These are phyloP conservation scores for Gymnopithys bicolor DNA, from an alignment of 2,797 vertebrate genomes.

Conservation along the genomic window DNA sequence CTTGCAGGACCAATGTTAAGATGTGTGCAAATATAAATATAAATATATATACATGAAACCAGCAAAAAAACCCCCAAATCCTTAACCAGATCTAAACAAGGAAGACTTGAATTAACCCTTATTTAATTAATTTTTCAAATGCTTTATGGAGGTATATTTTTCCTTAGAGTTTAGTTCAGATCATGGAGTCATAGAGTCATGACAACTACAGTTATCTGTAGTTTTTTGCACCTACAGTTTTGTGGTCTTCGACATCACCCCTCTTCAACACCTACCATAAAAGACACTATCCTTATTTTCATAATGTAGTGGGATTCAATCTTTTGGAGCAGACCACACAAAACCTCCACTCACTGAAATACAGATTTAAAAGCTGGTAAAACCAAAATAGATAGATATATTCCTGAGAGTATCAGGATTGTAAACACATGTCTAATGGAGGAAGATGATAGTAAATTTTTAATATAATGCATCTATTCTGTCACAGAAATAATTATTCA, in stretches of 20 bases:
- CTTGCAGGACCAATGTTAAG: not conserved
- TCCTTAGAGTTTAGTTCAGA: not conserved
- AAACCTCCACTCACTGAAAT: not conserved
- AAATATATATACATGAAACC: not conserved
- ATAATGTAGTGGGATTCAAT: not conserved
- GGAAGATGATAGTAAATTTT: not conserved
- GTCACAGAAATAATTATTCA: not conserved
- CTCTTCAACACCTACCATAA: not conserved
- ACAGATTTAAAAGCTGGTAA: not conserved
- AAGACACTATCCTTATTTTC: not conserved
- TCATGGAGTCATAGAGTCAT: not conserved
- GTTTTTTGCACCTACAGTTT: not conserved
- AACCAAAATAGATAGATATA: not conserved
- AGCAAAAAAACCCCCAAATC: accelerated
- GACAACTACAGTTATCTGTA: not conserved
- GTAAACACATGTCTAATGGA: not conserved
- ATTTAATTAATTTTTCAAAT: not conserved
- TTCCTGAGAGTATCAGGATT: not conserved
- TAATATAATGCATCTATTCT: not conserved
- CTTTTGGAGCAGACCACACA: not conserved
- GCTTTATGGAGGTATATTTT: not conserved
- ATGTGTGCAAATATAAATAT: no score
- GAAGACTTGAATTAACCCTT: not conserved
- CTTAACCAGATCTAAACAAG: not conserved
- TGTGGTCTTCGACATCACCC: not conserved